Evolutionary conservation across 2,113 vertebrate species (phyloP), one percentile per base, ranked within the genome.

Genomic region (Butorides virescens): DNA sequence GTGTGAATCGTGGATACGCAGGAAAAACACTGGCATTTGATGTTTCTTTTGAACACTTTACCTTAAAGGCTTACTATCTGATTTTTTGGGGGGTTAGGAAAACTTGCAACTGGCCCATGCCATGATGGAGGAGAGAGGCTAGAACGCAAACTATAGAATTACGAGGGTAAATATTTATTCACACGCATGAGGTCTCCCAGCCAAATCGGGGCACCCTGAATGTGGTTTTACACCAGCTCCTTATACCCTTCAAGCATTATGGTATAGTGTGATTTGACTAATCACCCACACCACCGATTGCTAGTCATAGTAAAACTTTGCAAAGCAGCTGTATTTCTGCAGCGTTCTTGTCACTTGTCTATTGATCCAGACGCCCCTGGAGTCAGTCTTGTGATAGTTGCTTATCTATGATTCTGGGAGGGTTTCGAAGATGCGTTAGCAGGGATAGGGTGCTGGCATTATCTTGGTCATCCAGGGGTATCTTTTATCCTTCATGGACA

Each of bases 131-230:
- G 18, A 21, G 29, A 50, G 36, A 79, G 53, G 13, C 42, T 72
- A 65, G 22, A 78, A 36, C 1, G 1, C 17, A 21, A 92, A 58
- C 10, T 74, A 30, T 13, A 58, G n/a, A 62, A 86, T n/a, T 78
- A 46, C 13, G 66, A 50, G 11, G 23, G 17, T 66, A 49, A 30
- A 34, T 59, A 50, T 17, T 72, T 58, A 44, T 71, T 74, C 21
- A 20, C 19, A 32, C 2, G 0, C 7, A 0, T 62, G 36, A 78
- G 9, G 11, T 70, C 8, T 70, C 17, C 14, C 25, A 47, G 1
- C 17, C 62, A 84, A 59, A 53, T 3, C 55, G 53, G 9, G 6
- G 3, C 19, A 52, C 25, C 9, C 19, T 3, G 5, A 44, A 26
- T 26, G 42, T 63, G 15, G 5, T 68, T 84, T 73, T 75, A n/a